Evolutionary conservation across 2,888 invertebrate species (phyloP), one percentile per base, ranked within the genome.

Genomic region (Folsomia candida): DNA sequence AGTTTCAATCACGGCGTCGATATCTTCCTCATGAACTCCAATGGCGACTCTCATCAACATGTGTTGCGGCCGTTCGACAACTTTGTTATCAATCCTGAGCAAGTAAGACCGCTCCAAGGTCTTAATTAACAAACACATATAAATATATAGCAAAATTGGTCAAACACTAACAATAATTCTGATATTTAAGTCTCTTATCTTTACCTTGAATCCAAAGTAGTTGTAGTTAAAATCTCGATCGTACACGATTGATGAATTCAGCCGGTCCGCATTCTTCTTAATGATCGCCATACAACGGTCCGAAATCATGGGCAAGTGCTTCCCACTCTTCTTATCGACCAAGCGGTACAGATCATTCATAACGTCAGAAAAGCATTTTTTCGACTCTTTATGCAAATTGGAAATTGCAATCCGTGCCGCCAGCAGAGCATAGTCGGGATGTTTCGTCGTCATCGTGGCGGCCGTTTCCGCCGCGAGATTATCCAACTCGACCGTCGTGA

Each of bases 381-480:
- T 95, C 0, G 98, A 98, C 86, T 99, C 97, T 82, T 99, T 99
- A 82, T 99, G 98, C 73, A 99, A 86, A 85, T 99, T 99, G 0
- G 97, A 97, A 59, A 99, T 91, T 6, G 95, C 97, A 81, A 99
- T 92, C 78, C 98, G 87, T 2, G 92, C 93, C 67, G 93, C 94
- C 66, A 94, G 84, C 71, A 91, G 85, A 3, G 92, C 97, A 86
- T 98, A 99, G 85, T 99, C 98, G 0, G 97, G 95, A 85, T 99
- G 98, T 81, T 92, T 91, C 2, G 95, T 95, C 0, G 98, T 97
- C 91, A 97, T 92, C 29, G 94, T 94, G 14, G 98, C 98, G n/a
- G 98, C 94, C 54, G 94, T 98, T 85, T 99, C 98, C 0, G 99
- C 99, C 59, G 99, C 98, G 76, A 99, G 86, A 83, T 97, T 98